Evolutionary conservation across 2,797 vertebrate species (phyloP), one percentile per base, ranked within the genome.

Genomic region (Crax fasciolata): DNA sequence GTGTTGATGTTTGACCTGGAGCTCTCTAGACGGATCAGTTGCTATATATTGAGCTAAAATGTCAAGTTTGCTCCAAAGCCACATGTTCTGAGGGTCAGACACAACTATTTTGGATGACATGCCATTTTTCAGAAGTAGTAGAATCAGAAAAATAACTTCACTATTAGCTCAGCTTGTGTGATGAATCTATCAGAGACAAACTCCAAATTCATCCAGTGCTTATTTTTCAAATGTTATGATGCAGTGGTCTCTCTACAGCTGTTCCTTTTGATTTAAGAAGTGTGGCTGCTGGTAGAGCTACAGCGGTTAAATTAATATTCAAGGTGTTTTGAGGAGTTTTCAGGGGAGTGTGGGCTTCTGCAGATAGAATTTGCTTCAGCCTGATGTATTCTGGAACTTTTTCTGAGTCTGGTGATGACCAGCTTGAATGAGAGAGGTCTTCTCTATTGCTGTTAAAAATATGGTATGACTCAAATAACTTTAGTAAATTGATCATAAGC

Each of bases 171-270:
- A 85, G 38, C 24, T 87, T n/a, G 16, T 38, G 17, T 81, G 19
- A 83, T 87, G 39, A 86, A 66, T 71, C 11, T 67, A 7, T 38
- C 11, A 68, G 89, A 84, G 25, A 32, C 38, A 88, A 94, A 84
- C 7, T 19, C 19, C 27, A 68, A 65, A 75, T 78, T 90, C n/a
- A 75, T 48, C 24, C 43, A 35, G 81, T 61, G 15, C 38, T 78
- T 81, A 43, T 78, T 90, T 94, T 86, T 75, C 51, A 89, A 75
- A 57, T 30, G 1, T 9, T 63, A 20, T 19, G 17, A 67, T 83
- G 38, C 14, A 68, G 46, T 65, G n/a, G 8, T 83, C 6, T 85
- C 55, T 89, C 21, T 76, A 38, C 20, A 79, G 49, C 38, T 58
- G 15, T 35, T 92, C 21, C 28, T 77, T 90, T 93, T 61, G 55